phyloP scores from a whole-genome alignment of 2,888 invertebrate species.

The Bhutanitis thaidina region DNA sequence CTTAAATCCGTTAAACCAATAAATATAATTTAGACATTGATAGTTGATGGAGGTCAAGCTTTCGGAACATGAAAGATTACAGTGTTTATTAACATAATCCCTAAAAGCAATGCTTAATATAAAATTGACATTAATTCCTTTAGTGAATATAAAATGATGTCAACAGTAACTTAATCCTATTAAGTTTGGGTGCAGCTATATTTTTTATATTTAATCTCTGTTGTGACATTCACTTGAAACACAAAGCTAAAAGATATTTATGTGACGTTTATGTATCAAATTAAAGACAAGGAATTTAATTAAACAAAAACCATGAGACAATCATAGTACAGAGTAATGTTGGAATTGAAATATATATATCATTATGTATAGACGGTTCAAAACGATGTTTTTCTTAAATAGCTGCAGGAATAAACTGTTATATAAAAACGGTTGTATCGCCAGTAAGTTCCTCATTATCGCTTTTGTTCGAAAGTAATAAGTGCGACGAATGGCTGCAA shows the following conservation, averaged over 20 bases:
- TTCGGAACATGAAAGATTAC: slow-evolving; percentile 23
- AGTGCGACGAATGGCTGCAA: background rate
- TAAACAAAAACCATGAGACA: background rate
- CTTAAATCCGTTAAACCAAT: slow-evolving; percentile 15
- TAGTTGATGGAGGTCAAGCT: slow-evolving; percentile 14
- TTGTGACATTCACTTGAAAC: slow-evolving; percentile 11
- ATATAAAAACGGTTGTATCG: too few relatives aligned
- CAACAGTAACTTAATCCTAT: slow-evolving; percentile 24
- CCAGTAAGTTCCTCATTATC: too few relatives aligned
- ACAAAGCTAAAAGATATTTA: background rate
- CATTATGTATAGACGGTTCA: too few relatives aligned
- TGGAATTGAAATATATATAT: too few relatives aligned
- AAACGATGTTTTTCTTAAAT: too few relatives aligned
- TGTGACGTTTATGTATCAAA: background rate
- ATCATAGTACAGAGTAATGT: too few relatives aligned
- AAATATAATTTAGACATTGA: slow-evolving; percentile 15
- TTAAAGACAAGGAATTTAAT: slow-evolving; percentile 3
- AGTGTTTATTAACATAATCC: slow-evolving; percentile 22
- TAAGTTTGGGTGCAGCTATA: slow-evolving; percentile 7
- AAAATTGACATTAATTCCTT: slow-evolving; percentile 30
- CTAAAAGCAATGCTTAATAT: slow-evolving; percentile 32
- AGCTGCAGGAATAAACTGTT: too few relatives aligned
- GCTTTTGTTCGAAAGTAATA: background rate
- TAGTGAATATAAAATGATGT: slow-evolving; percentile 23
- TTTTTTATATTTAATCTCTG: slow-evolving; percentile 14